Percentiles rank a stretch among this genome's conserved stretches.
Evolutionary conservation across 2,888 invertebrate genomes (phyloP).

Genomic region (Diplolepis rosae): DNA sequence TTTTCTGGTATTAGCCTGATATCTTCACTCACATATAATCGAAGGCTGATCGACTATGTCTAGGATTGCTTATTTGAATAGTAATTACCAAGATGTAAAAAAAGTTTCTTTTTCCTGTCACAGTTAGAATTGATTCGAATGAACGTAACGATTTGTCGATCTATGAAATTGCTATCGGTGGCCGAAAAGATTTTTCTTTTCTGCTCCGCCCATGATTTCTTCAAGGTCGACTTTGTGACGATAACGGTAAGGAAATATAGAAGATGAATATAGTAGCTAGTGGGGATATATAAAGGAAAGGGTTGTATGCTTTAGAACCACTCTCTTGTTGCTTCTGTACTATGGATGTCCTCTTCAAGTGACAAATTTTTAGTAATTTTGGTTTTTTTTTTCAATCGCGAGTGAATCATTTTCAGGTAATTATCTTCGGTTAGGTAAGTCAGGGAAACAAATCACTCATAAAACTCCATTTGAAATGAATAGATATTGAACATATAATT

Average conservation of each 20-base stretch:
- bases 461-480: too few species aligned
- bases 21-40: not conserved
- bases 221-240: constrained; percentile 19
- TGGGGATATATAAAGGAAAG: constrained; percentile 27
- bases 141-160: constrained; percentile 21
- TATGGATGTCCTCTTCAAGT: not conserved
- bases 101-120: constrained; percentile 2
- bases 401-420: not conserved
- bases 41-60: not conserved
- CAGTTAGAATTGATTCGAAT: constrained; percentile 8
- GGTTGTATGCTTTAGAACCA: constrained; percentile 24
- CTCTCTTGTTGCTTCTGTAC: constrained; percentile 5
- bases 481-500: too few species aligned
- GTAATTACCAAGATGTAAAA: not conserved
- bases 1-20: too few species aligned
- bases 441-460: not conserved
- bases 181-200: constrained; percentile 23
- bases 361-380: not conserved
- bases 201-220: constrained; percentile 1
- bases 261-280: constrained; percentile 15
- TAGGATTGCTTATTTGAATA: not conserved
- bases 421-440: not conserved
- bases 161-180: not conserved
- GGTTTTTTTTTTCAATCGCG: not conserved
- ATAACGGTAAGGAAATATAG: not conserved